phyloP scores from a whole-genome alignment of 2,888 invertebrate species.

The Drosophila paramelanica region DNA sequence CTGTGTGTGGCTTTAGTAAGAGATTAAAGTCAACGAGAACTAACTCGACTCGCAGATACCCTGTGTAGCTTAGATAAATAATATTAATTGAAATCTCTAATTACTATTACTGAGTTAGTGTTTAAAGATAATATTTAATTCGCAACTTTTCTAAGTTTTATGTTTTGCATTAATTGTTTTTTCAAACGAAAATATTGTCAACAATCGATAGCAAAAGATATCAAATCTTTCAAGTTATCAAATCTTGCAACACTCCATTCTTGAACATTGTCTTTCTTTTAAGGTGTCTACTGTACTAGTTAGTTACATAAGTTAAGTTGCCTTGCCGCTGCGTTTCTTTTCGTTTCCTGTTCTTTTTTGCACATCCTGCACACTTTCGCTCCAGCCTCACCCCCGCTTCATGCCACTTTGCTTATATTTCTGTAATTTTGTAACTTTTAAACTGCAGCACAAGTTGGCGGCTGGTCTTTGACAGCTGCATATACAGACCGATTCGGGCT shows the following conservation, averaged over 20 bases:
- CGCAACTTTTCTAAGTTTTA: too few relatives aligned
- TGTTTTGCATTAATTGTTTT: too few relatives aligned
- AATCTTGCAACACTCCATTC: too few relatives aligned
- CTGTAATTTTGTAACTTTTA: constrained; percentile 56
- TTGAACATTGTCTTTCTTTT: too few relatives aligned
- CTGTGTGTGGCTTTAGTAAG: constrained; percentile 9
- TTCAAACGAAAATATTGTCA: too few relatives aligned
- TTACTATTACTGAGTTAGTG: too few relatives aligned
- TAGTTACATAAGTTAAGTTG: constrained; percentile 8
- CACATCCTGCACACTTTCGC: not conserved
- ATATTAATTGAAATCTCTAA: too few relatives aligned
- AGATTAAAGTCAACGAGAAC: not conserved
- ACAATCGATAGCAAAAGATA: not conserved
- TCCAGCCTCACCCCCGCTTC: not conserved
- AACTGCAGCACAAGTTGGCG: constrained; percentile 58
- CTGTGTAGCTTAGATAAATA: not conserved
- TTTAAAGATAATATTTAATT: too few relatives aligned
- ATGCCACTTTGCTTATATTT: constrained; percentile 22
- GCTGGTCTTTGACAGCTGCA: constrained; percentile 76
- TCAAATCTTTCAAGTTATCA: too few relatives aligned
- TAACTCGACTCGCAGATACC: not conserved
- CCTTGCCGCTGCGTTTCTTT: constrained; percentile 9
- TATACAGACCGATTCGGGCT: constrained; percentile 43
- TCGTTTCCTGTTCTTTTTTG: constrained; percentile 16
- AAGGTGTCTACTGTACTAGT: not conserved